phyloP scores from a whole-genome alignment of 2,797 vertebrate species.

The Urosaurus nigricauda region DNA sequence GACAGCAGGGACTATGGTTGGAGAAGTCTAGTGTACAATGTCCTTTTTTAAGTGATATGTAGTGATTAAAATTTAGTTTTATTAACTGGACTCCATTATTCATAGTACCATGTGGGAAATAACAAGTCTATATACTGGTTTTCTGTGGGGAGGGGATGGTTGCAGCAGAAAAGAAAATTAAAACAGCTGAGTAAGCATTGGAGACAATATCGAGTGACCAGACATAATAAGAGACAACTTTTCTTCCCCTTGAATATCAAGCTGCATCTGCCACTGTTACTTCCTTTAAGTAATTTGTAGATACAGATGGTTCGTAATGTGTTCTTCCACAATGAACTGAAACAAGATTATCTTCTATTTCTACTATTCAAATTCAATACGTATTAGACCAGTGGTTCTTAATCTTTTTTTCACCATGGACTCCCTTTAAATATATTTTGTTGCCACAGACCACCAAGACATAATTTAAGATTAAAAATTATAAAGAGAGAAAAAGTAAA shows the following conservation, averaged over 20 bases:
- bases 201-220: rapidly evolving
- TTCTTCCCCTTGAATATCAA: not conserved
- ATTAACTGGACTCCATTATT: constrained; percentile 32
- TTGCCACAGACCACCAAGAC: too few species aligned
- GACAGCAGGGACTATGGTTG: not conserved
- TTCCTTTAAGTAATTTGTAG: not conserved
- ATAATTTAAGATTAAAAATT: too few species aligned
- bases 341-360: not conserved
- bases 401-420: too few species aligned
- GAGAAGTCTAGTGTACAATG: not conserved
- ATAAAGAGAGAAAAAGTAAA: too few species aligned
- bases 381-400: not conserved
- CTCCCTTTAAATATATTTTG: too few species aligned
- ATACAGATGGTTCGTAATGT: not conserved
- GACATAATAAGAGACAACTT: not conserved
- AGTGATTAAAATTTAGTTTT: not conserved
- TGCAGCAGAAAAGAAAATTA: constrained; percentile 18
- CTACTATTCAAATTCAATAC: not conserved
- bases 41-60: not conserved
- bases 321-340: not conserved
- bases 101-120: constrained; percentile 17
- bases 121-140: constrained; percentile 10
- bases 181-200: not conserved
- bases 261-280: not conserved
- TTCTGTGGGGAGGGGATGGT: not conserved